A percentile compares a stretch with the other conserved stretches of the same genome.
phyloP scores from a whole-genome alignment of 2,797 vertebrate species.

The Danio jaintianensis region DNA sequence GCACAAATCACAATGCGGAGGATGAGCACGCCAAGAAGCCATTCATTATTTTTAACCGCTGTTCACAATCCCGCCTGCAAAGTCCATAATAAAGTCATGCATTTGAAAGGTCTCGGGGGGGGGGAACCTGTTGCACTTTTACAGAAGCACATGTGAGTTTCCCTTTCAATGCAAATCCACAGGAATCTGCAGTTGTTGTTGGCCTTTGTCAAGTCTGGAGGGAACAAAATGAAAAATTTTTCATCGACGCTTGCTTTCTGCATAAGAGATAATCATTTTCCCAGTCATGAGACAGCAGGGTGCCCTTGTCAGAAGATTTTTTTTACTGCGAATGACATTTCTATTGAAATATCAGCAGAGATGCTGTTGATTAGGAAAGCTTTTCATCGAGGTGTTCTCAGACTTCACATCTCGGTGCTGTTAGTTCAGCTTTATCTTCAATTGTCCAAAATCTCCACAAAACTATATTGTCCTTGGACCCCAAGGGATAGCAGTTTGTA shows the following conservation, averaged over 20 bases:
- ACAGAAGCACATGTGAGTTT: not conserved
- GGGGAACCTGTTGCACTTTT: not conserved
- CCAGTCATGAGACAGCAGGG: slow-evolving; percentile 7
- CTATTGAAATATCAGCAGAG: slow-evolving; percentile 56
- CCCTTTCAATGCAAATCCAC: not conserved
- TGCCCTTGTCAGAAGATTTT: slow-evolving; percentile 45
- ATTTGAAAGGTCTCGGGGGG: slow-evolving; percentile 1
- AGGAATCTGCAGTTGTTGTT: not conserved
- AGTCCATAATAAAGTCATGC: slow-evolving; percentile 4
- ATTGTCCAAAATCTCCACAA: not conserved
- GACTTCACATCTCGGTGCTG: slow-evolving; percentile 21
- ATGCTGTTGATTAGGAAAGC: slow-evolving; percentile 51
- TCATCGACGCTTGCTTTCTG: not conserved
- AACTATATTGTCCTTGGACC: not conserved
- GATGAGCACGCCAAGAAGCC: slow-evolving; percentile 29
- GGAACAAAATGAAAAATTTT: slow-evolving; percentile 4
- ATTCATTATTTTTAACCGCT: slow-evolving; percentile 20
- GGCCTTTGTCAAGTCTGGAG: slow-evolving; percentile 8
- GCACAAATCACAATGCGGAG: slow-evolving; percentile 8
- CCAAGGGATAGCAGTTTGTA: not conserved
- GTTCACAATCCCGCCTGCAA: slow-evolving; percentile 14
- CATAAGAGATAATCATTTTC: slow-evolving; percentile 26
- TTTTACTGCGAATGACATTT: slow-evolving; percentile 49
- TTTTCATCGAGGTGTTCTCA: slow-evolving; percentile 10
- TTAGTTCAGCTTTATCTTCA: slow-evolving; percentile 24